Percentiles rank a stretch among this genome's conserved stretches.
These are phyloP conservation scores for Ctenopoma kingsleyae DNA, from an alignment of 2,797 vertebrate species.

Conservation along the genomic window DNA sequence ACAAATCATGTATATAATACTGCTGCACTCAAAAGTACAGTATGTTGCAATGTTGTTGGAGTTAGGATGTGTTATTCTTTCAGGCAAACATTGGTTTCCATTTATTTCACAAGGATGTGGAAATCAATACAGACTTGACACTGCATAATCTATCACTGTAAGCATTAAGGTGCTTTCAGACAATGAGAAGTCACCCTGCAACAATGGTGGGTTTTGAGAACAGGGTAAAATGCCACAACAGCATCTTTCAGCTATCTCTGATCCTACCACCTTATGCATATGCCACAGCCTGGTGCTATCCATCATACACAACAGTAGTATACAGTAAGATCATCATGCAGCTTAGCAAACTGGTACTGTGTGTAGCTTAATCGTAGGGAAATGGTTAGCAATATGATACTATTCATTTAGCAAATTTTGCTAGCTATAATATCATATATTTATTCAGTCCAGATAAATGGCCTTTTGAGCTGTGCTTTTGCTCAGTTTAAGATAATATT, in stretches of 20 bases:
- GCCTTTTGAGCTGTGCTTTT: not conserved
- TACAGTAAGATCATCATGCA: not conserved
- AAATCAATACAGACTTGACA: constrained; percentile 11
- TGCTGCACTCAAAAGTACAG: not conserved
- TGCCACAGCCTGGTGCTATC: not conserved
- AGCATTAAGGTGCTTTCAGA: constrained; percentile 1
- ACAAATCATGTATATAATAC: not conserved
- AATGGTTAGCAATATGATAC: not conserved
- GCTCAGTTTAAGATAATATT: too few relatives aligned
- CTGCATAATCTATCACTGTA: constrained; percentile 10
- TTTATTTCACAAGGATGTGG: constrained; percentile 1
- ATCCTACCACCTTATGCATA: not conserved
- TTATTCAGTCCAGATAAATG: not conserved
- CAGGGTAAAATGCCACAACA: not conserved
- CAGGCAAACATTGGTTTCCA: constrained; percentile 5
- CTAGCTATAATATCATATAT: not conserved
- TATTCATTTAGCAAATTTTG: not conserved
- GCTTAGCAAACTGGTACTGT: not conserved
- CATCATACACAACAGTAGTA: not conserved
- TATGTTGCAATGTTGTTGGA: not conserved
- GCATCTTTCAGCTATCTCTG: not conserved
- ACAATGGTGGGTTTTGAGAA: not conserved
- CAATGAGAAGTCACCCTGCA: not conserved
- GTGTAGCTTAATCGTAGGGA: not conserved
- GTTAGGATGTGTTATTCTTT: constrained; percentile 1